Evolutionary conservation across 2,888 invertebrate genomes (phyloP).

Genomic region (Myopa testacea): DNA sequence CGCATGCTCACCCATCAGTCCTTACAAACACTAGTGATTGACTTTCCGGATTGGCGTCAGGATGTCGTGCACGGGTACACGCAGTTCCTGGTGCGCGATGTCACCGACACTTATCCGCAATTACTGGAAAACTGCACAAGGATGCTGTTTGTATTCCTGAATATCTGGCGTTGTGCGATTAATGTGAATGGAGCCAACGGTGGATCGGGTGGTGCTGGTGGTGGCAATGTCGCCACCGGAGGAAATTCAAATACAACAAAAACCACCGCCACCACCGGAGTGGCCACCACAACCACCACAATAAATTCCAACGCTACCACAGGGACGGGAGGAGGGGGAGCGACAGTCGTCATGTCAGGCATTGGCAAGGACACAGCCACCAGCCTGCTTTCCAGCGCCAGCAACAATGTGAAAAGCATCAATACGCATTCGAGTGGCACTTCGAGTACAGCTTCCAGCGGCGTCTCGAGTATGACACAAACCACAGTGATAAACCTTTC

Average conservation of each 20-base stretch:
- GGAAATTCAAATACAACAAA: conserved; percentile 31
- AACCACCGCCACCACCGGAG: conserved; percentile 39
- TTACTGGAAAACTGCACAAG: conserved; percentile 93
- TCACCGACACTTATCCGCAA: conserved; percentile 71
- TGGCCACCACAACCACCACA: not conserved
- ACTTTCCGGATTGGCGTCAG: conserved; percentile 97
- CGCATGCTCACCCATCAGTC: conserved; percentile 94
- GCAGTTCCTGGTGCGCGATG: conserved; percentile 93
- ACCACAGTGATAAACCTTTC: conserved; percentile 65
- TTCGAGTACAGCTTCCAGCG: conserved; percentile 68
- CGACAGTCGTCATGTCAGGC: conserved; percentile 13
- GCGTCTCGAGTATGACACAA: conserved; percentile 68
- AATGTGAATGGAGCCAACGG: conserved; percentile 54
- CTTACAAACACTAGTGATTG: conserved; percentile 92
- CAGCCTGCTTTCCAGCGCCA: conserved; percentile 60
- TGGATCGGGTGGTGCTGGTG: conserved; percentile 39
- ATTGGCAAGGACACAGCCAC: conserved; percentile 62
- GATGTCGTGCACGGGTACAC: conserved; percentile 95
- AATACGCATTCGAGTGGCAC: conserved; percentile 68
- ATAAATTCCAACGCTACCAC: conserved; percentile 26
- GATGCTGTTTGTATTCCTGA: conserved; percentile 90
- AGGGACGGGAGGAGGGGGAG: conserved; percentile 17
- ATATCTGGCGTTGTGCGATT: conserved; percentile 91
- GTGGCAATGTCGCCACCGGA: conserved; percentile 31
- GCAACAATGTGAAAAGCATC: conserved; percentile 58